Evolutionary conservation across 1,140 invertebrate species (phyloP).

Genomic region (Bursaphelenchus mucronatus): DNA sequence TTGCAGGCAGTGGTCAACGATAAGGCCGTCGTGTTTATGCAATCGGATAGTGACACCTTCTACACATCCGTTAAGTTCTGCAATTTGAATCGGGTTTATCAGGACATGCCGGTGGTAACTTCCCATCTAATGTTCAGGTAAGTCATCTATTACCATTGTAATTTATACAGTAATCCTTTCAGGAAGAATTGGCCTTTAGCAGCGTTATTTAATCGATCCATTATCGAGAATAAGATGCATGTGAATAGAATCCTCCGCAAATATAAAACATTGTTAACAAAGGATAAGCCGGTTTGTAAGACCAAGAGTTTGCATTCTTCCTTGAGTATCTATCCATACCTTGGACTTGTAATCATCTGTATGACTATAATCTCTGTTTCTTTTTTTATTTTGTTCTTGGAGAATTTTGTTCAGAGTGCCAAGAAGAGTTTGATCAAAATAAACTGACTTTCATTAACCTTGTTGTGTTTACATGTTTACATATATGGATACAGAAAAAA

Average conservation of each 20-base stretch:
- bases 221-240: slow-evolving; percentile 10
- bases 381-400: no score
- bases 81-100: background rate
- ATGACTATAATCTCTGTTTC: no score
- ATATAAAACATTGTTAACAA: slow-evolving; percentile 2
- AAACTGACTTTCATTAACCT: no score
- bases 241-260: slow-evolving; percentile 8
- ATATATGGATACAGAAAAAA: no score
- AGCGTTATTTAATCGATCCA: background rate
- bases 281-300: background rate
- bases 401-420: no score
- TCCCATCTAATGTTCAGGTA: background rate
- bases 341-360: slow-evolving; percentile 1
- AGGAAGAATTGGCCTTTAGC: background rate
- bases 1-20: background rate
- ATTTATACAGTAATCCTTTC: background rate
- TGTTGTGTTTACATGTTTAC: no score
- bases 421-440: no score
- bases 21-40: slow-evolving; percentile 8
- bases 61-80: background rate
- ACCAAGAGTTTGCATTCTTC: background rate
- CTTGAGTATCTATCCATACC: slow-evolving; percentile 5
- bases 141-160: background rate
- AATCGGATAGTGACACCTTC: background rate
- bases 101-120: background rate